These are phyloP conservation scores for Podocnemis expansa DNA, from an alignment of 2,113 vertebrate species.

Conservation along the genomic window DNA sequence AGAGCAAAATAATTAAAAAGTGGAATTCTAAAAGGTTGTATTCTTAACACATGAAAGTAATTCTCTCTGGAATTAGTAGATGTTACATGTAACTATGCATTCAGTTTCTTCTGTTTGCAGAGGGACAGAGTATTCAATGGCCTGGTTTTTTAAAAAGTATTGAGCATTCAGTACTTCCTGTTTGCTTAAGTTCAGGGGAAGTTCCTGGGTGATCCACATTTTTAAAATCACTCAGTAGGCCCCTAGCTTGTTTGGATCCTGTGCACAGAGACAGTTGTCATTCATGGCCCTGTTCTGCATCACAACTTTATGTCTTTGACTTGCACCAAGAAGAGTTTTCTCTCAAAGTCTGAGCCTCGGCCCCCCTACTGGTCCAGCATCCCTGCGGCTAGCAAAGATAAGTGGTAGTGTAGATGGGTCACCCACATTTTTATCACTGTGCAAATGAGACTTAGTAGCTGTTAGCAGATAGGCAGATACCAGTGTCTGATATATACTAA, in stretches of 20 bases:
- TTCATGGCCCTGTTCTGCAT: background rate
- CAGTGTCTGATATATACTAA: background rate
- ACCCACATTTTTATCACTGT: background rate
- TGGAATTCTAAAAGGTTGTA: background rate
- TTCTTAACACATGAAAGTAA: background rate
- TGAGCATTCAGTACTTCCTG: background rate
- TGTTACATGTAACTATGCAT: background rate
- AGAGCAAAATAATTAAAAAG: background rate
- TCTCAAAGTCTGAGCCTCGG: background rate
- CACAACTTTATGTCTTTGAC: background rate
- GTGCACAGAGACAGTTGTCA: background rate
- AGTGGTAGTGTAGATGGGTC: background rate
- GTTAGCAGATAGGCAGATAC: background rate
- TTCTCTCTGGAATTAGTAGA: background rate
- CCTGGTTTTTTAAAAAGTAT: background rate
- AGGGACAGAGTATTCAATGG: background rate
- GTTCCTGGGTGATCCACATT: background rate
- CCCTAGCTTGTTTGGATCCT: background rate
- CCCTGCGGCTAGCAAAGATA: background rate
- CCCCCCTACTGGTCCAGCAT: background rate
- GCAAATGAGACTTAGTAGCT: background rate
- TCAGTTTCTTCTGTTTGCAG: background rate
- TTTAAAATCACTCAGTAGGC: background rate
- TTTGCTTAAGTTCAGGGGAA: background rate
- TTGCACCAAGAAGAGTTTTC: background rate